A percentile compares a stretch with the other conserved stretches of the same genome.
phyloP scores from a whole-genome alignment of 2,113 vertebrate species.

The Amphiprion percula region DNA sequence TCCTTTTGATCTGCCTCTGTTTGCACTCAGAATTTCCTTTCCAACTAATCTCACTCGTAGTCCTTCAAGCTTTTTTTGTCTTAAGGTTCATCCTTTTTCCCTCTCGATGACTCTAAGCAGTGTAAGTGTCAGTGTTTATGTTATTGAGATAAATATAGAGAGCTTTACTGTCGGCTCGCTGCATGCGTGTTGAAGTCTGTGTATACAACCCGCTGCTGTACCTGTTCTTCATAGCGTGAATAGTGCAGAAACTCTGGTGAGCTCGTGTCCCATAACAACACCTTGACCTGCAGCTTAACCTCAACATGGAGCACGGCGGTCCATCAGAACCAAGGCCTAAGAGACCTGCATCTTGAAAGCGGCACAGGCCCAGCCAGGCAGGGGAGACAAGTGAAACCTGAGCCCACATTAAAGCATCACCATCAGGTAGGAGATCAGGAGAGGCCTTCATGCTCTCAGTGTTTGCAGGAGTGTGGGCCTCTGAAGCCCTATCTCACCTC shows the following conservation, averaged over 20 bases:
- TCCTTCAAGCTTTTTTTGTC: slow-evolving; percentile 40
- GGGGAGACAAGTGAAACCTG: slow-evolving; percentile 80
- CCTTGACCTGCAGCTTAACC: slow-evolving; percentile 65
- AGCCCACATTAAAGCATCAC: slow-evolving; percentile 83
- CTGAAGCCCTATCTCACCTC: slow-evolving; percentile 82
- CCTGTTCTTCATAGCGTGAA: slow-evolving; percentile 40
- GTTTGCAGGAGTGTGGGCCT: slow-evolving; percentile 82
- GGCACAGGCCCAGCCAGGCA: slow-evolving; percentile 66
- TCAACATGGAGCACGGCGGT: slow-evolving; percentile 33
- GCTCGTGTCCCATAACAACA: slow-evolving; percentile 53
- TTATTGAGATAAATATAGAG: slow-evolving; percentile 56
- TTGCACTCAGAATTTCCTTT: slow-evolving; percentile 37
- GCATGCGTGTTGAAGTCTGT: slow-evolving; percentile 37
- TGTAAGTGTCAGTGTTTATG: slow-evolving; percentile 64
- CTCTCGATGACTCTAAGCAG: slow-evolving; percentile 12
- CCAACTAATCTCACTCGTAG: slow-evolving; percentile 61
- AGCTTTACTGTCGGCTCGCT: slow-evolving; percentile 48
- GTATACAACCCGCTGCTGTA: slow-evolving; percentile 36
- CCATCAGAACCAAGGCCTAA: slow-evolving; percentile 47
- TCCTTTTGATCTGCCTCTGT: slow-evolving; percentile 49
- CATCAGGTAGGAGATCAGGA: slow-evolving; percentile 83
- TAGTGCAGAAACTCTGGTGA: slow-evolving; percentile 5
- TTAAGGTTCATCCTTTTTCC: slow-evolving; percentile 39
- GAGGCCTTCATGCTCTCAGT: slow-evolving; percentile 79
- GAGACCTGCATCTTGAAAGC: slow-evolving; percentile 72